Evolutionary conservation across 2,888 invertebrate genomes (phyloP).

Genomic region (Mechanitis mazaeus): DNA sequence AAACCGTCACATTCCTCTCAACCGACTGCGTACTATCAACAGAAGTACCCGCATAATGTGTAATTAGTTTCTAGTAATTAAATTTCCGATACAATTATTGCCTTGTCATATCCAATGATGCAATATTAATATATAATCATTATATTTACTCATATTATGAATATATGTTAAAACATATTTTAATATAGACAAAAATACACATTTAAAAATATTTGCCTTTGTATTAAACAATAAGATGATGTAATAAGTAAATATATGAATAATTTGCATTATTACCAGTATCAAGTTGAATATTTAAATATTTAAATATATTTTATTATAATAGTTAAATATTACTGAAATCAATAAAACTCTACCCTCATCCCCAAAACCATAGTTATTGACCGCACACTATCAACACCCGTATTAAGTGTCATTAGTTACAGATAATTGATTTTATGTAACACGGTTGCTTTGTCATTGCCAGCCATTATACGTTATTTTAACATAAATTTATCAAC

Average conservation of each 20-base stretch:
- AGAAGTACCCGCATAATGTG: constrained; percentile 27
- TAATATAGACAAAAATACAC: no score
- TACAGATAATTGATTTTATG: constrained; percentile 36
- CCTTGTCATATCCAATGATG: constrained; percentile 27
- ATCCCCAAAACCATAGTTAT: neutral
- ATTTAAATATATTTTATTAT: no score
- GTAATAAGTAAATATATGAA: no score
- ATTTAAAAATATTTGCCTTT: no score
- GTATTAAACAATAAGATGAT: no score
- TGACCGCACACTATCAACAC: constrained; percentile 14
- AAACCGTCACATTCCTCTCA: neutral
- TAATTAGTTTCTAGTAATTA: constrained; percentile 41
- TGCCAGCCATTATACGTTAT: neutral
- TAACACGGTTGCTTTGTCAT: constrained; percentile 31
- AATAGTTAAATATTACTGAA: neutral
- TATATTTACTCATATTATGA: no score
- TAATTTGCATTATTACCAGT: no score
- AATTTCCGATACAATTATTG: constrained; percentile 35
- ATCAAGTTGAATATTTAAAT: no score
- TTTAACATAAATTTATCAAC: no score
- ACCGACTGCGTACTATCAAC: constrained; percentile 15
- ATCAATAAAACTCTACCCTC: neutral
- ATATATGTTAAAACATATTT: no score
- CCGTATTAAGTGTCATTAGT: constrained; percentile 33
- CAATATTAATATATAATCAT: constrained; percentile 3